phyloP scores from a whole-genome alignment of 2,113 vertebrate genomes.

The Chinchilla lanigera region DNA sequence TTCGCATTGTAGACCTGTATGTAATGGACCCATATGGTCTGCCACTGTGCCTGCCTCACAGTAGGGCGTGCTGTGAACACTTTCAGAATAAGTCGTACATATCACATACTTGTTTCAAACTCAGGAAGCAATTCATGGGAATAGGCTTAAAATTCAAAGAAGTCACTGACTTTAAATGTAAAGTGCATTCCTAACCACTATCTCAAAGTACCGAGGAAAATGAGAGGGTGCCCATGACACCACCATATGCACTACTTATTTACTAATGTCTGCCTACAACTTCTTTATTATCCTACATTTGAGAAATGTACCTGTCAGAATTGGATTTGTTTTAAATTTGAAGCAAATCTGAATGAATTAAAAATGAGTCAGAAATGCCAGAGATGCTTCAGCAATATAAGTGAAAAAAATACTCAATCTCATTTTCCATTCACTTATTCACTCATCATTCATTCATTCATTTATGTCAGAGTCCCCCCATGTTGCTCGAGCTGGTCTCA shows the following conservation, averaged over 20 bases:
- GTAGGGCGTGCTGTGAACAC: neutral
- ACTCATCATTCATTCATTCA: neutral
- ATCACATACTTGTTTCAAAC: neutral
- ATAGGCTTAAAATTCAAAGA: neutral
- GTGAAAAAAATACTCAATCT: neutral
- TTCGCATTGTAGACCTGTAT: neutral
- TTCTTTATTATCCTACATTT: neutral
- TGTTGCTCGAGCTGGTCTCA: neutral
- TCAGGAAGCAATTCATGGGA: neutral
- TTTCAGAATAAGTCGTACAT: neutral
- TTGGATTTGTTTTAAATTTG: neutral
- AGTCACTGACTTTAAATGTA: neutral
- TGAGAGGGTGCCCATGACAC: neutral
- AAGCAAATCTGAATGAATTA: neutral
- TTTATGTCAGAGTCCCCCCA: neutral
- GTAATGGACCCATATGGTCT: neutral
- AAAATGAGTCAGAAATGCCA: slow-evolving; percentile 1
- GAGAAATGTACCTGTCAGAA: neutral
- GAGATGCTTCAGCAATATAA: slow-evolving; percentile 13
- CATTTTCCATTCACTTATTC: neutral
- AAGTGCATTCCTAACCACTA: neutral
- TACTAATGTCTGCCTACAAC: neutral
- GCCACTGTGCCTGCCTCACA: neutral
- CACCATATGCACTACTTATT: neutral
- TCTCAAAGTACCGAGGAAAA: neutral